Evolutionary conservation across 2,888 invertebrate species (phyloP).

Genomic region (Sicus ferrugineus): DNA sequence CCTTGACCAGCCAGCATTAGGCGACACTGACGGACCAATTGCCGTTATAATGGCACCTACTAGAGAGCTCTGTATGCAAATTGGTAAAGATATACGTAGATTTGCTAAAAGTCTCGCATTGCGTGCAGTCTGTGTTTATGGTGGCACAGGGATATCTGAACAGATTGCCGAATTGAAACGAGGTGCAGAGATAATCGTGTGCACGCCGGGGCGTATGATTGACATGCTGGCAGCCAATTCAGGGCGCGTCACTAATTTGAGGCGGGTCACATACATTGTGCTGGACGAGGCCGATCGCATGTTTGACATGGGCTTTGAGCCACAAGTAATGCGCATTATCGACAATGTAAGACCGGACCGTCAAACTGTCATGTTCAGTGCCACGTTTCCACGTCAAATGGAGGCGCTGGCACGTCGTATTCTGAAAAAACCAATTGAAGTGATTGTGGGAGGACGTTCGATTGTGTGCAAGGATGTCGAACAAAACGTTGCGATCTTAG

Average conservation of each 20-base stretch:
- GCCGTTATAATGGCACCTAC: conserved; percentile 98
- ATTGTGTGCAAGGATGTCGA: conserved; percentile 98
- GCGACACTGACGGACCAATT: conserved; percentile 96
- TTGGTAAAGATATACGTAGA: conserved; percentile 94
- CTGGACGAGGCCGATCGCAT: conserved; percentile 99
- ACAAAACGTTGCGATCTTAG: conserved; percentile 91
- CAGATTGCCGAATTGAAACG: conserved; percentile 93
- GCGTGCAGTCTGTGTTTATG: conserved; percentile 95
- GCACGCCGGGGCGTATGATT: conserved; percentile 99
- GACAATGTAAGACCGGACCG: conserved; percentile 96
- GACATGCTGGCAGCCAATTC: conserved; percentile 99
- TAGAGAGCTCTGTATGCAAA: conserved; percentile 98
- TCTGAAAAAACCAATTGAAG: conserved; percentile 93
- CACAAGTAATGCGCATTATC: conserved; percentile 85
- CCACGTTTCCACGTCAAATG: conserved; percentile 99
- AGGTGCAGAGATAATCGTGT: conserved; percentile 97
- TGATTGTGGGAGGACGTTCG: conserved; percentile 95
- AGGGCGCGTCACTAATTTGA: conserved; percentile 95
- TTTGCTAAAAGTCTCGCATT: conserved; percentile 89
- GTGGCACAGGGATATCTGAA: conserved; percentile 95
- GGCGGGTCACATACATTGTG: conserved; percentile 96
- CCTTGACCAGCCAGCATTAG: conserved; percentile 90
- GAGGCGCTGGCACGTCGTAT: conserved; percentile 95
- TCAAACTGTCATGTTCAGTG: conserved; percentile 98
- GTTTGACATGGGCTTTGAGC: conserved; percentile 99